Evolutionary conservation across 1,140 invertebrate species (phyloP), one percentile per base, ranked within the genome.

Genomic region (Penaeus chinensis): DNA sequence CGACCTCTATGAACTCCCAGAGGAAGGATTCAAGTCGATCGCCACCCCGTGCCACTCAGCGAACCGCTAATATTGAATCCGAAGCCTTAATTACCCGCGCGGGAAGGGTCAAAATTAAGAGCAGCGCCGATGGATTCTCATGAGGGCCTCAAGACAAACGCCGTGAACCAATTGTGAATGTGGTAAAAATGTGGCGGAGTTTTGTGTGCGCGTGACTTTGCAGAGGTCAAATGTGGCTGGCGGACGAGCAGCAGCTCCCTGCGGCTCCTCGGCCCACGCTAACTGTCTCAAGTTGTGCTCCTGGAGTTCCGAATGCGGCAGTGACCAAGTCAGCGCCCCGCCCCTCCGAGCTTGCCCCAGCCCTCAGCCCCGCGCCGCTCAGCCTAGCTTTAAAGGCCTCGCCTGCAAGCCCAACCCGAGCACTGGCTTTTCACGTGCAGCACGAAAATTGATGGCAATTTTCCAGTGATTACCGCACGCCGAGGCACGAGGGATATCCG

Each of bases 201-300:
- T 80, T 85, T 85, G 84, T 85, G 77, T 69, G 84, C 84, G 76
- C 84, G 84, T 85, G 84, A 85, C 84, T 85, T 85, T 85, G 84
- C 84, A 85, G 84, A 85, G 84, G 84, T 85, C 77, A 85, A 80
- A 80, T 69, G 84, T 79, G 76, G 84, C 84, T 60, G 82, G 20
- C 77, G 84, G 83, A 37, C 54, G 54, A 54, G 54, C 54, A 54
- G 54, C 54, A 54, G 54, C 54, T 54, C 54, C 54, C 54, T 54
- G 54, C 54, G 54, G 54, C 54, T 54, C 54, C 54, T 54, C 54
- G 54, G 54, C 54, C 54, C 54, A 54, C 54, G 54, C 54, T 54
- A 54, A 54, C 54, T 54, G 54, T 54, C 54, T 54, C 54, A 54
- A 54, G 54, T 54, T 54, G 54, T 54, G 54, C 16, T 54, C 54